phyloP scores from a whole-genome alignment of 2,797 vertebrate genomes.

The Zenarchopterus dispar region DNA sequence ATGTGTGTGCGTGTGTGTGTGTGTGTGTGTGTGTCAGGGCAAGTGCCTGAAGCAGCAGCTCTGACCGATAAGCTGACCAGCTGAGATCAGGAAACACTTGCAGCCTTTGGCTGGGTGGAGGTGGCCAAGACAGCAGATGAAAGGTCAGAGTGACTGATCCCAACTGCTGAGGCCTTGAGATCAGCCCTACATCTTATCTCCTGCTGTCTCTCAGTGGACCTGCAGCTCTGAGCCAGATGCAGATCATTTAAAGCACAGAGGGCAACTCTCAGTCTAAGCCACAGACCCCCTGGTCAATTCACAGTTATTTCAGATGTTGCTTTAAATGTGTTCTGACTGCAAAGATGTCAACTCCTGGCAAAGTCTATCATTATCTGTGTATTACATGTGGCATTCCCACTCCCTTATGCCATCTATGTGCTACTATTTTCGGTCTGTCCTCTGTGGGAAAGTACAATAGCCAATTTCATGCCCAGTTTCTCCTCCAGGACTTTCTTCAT shows the following conservation, averaged over 20 bases:
- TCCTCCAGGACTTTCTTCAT: too few species aligned
- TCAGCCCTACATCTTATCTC: conserved; percentile 50
- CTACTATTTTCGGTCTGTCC: not conserved
- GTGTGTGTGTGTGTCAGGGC: conserved; percentile 5
- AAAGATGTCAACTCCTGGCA: conserved; percentile 11
- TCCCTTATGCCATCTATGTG: not conserved
- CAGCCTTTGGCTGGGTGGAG: conserved; percentile 36
- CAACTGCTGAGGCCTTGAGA: conserved; percentile 38
- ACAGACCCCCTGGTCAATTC: conserved; percentile 26
- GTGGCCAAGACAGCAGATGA: conserved; percentile 18
- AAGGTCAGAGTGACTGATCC: conserved; percentile 51
- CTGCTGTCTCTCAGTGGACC: conserved; percentile 43
- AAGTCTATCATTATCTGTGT: not conserved
- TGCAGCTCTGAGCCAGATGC: conserved; percentile 44
- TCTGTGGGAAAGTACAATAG: not conserved
- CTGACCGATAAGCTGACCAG: conserved; percentile 41
- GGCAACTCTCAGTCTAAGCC: conserved; percentile 47
- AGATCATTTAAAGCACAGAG: conserved; percentile 40
- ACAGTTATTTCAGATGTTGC: conserved; percentile 25
- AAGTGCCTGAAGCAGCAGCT: conserved; percentile 11
- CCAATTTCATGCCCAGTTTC: not conserved
- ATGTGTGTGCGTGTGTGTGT: conserved; percentile 3
- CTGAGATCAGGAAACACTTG: conserved; percentile 34
- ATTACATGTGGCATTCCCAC: not conserved
- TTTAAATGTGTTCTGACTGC: conserved; percentile 9